Conservation (phyloP, 2,888 invertebrate genomes). For the Tortrix viridana region DNA sequence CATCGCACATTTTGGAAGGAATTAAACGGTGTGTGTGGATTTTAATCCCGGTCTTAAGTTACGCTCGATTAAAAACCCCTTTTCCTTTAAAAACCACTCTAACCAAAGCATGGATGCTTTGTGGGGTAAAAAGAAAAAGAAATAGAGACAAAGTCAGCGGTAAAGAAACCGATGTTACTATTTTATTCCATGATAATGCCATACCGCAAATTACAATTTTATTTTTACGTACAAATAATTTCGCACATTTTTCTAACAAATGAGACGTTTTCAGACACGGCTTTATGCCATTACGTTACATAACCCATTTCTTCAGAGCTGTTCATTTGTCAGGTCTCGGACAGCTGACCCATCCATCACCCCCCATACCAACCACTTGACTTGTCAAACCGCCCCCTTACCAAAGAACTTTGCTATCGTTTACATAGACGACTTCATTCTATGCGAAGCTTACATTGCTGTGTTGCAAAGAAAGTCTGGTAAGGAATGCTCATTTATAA, state of each 20-base stretch:
- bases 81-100: too few relatives aligned
- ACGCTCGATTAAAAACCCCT: too few relatives aligned
- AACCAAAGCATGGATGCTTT: too few relatives aligned
- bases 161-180: too few relatives aligned
- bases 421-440: conserved; percentile 17
- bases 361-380: conserved; percentile 51
- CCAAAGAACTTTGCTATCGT: conserved; percentile 34
- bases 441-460: conserved; percentile 6
- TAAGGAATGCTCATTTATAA: background rate
- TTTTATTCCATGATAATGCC: too few relatives aligned
- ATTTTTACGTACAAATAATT: too few relatives aligned
- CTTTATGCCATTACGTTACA: conserved; percentile 41
- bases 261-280: conserved; percentile 27
- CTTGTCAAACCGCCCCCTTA: conserved; percentile 49
- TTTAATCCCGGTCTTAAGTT: too few relatives aligned
- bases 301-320: conserved; percentile 44
- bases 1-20: too few relatives aligned
- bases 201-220: too few relatives aligned
- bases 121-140: too few relatives aligned
- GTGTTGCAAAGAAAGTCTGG: background rate
- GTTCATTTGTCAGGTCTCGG: conserved; percentile 48
- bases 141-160: too few relatives aligned
- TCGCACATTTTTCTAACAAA: background rate
- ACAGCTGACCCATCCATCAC: conserved; percentile 54
- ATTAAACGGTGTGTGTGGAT: too few relatives aligned